Percentiles rank a stretch among this genome's conserved stretches.
Evolutionary conservation across 2,797 vertebrate species (phyloP).

Genomic region (Ataeniobius toweri): DNA sequence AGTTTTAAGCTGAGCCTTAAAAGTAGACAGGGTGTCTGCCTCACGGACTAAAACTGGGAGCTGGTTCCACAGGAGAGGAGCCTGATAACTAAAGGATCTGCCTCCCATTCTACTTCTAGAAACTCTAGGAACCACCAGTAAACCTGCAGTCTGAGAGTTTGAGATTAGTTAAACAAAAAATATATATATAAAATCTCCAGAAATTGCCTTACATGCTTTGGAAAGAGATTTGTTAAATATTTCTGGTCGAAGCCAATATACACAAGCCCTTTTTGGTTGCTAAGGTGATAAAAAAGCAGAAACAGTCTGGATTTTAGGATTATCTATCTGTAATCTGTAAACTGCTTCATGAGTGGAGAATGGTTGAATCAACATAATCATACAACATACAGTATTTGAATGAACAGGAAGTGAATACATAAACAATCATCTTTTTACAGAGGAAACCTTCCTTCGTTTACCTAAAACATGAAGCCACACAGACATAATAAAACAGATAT

Average conservation of each 20-base stretch:
- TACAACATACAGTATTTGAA: constrained; percentile 7
- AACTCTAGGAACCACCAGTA: too few species aligned
- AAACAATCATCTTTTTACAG: background rate
- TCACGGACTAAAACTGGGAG: too few species aligned
- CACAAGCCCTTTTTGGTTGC: background rate
- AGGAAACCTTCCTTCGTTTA: background rate
- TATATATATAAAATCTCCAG: background rate
- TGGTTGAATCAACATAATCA: background rate
- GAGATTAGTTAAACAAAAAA: background rate
- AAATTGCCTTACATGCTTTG: background rate
- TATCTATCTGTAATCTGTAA: background rate
- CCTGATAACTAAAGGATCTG: too few species aligned
- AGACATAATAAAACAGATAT: background rate
- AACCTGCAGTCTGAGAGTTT: too few species aligned
- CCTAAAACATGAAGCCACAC: background rate
- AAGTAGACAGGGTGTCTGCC: too few species aligned
- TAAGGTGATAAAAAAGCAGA: background rate
- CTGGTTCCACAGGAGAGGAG: too few species aligned
- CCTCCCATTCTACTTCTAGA: too few species aligned
- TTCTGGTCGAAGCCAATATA: constrained; percentile 1
- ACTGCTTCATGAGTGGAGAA: constrained; percentile 5
- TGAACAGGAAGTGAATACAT: constrained; percentile 15
- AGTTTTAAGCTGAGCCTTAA: too few species aligned
- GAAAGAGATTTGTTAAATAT: constrained; percentile 6
- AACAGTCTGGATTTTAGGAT: background rate